Evolutionary conservation across 2,113 vertebrate genomes (phyloP), one percentile per base, ranked within the genome.

Genomic region (Xiphias gladius): DNA sequence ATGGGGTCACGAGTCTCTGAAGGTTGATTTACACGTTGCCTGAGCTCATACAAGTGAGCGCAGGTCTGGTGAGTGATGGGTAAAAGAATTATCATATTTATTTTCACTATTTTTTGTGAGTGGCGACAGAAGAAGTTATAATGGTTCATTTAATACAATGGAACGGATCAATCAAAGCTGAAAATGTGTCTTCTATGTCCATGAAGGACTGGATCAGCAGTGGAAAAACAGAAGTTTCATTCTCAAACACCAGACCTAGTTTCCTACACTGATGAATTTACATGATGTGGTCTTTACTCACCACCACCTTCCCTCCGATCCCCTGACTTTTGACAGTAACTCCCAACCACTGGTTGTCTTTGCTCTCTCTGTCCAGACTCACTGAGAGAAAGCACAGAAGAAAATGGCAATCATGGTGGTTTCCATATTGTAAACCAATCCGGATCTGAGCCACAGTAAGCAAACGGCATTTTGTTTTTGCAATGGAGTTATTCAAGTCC

Each of bases 281-380:
- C 72, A 79, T n/a, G 57, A 41, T 46, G 57, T 32, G 16, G 2
- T 35, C 61, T 54, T 7, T 37, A 96, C 97, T 98, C 88, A 99
- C 98, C 93, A 98, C 96, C 37, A 99, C 95, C 88, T 99, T 99
- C 39, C 98, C 97, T 46, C 98, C 98, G 0, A 97, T 95, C 0
- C 97, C 97, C 81, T 98, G 97, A 93, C 98, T 99, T 92, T 96
- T 96, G 13, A 98, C 97, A 12, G 96, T 98, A 63, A 98, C 97
- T 58, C 97, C 98, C 79, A 98, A 84, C 97, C 98, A 99, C 88
- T 99, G 98, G 93, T 99, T 98, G 91, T 99, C 96, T 88, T 99
- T 99, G 94, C 96, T 98, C 86, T 99, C 97, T 85, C 93, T 94
- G 37, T 94, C 87, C 22, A 91, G 85, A 63, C 92, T 96, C 88